A percentile compares a stretch with the other conserved stretches of the same genome.
Conservation (phyloP, 2,888 invertebrate species). For the Macroteleia sp. region DNA sequence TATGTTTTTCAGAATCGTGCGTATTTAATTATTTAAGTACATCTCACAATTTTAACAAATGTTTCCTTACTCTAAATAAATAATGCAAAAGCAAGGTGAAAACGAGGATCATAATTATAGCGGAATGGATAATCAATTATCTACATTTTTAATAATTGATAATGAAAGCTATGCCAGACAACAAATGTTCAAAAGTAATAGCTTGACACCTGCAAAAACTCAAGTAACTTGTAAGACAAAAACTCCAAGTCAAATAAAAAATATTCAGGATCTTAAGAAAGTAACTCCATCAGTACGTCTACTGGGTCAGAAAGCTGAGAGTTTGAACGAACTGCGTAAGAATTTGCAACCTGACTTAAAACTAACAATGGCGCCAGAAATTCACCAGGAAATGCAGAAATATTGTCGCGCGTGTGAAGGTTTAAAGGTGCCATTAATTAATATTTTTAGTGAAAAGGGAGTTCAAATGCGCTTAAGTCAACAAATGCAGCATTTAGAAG, state of each 20-base stretch:
- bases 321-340: slow-evolving; percentile 71
- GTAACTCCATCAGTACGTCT: slow-evolving; percentile 78
- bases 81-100: slow-evolving; percentile 37
- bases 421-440: slow-evolving; percentile 79
- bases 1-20: too few species aligned
- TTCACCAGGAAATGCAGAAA: slow-evolving; percentile 72
- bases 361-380: slow-evolving; percentile 13
- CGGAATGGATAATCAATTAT: slow-evolving; percentile 47
- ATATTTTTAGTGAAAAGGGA: slow-evolving; percentile 81
- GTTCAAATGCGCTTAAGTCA: slow-evolving; percentile 79
- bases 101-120: slow-evolving; percentile 57
- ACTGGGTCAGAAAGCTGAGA: slow-evolving; percentile 71
- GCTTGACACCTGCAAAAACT: slow-evolving; percentile 21
- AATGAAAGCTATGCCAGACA: slow-evolving; percentile 49
- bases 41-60: too few species aligned
- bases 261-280: slow-evolving; percentile 80
- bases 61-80: too few species aligned
- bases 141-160: slow-evolving; percentile 53
- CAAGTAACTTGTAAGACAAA: slow-evolving; percentile 33
- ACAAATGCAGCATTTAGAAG: slow-evolving; percentile 80
- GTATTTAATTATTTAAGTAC: too few species aligned
- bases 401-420: slow-evolving; percentile 82
- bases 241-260: slow-evolving; percentile 70
- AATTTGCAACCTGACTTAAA: slow-evolving; percentile 49
- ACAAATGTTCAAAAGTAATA: slow-evolving; percentile 50